These are phyloP conservation scores for Pterois miles DNA, from an alignment of 2,797 vertebrate species.

Conservation along the genomic window DNA sequence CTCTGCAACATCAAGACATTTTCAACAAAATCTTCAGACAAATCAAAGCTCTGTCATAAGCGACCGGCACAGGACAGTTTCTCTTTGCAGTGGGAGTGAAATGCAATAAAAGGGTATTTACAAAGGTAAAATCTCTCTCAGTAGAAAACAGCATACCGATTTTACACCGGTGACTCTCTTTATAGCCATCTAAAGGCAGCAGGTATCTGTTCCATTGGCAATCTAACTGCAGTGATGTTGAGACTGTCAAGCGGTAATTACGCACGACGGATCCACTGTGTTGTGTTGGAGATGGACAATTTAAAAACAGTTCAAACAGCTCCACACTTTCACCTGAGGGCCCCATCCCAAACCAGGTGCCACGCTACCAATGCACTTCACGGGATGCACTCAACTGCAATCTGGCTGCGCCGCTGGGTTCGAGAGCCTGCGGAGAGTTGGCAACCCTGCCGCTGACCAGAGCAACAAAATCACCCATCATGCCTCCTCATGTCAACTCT, in stretches of 20 bases:
- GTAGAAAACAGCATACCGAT: not conserved
- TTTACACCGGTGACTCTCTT: slow-evolving; percentile 3
- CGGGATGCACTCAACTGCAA: no score
- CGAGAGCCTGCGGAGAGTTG: no score
- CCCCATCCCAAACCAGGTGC: no score
- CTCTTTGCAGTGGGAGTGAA: not conserved
- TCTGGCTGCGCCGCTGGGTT: no score
- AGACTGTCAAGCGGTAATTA: not conserved
- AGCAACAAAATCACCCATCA: no score
- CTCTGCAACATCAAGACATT: not conserved
- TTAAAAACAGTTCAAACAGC: not conserved
- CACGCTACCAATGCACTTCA: no score
- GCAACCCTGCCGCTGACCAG: no score
- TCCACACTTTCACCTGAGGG: not conserved
- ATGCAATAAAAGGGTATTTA: not conserved
- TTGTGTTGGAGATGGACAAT: not conserved
- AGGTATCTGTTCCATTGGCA: not conserved
- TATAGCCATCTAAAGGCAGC: slow-evolving; percentile 1
- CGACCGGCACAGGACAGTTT: not conserved
- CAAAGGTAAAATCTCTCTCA: not conserved
- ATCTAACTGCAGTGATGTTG: not conserved
- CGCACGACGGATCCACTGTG: not conserved
- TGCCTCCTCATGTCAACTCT: no score
- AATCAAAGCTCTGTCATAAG: slow-evolving; percentile 11
- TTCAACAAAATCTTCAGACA: slow-evolving; percentile 8